Percentiles rank a stretch among this genome's conserved stretches.
These are phyloP conservation scores for Ganaspis brasiliensis DNA, from an alignment of 2,888 invertebrate species.

Conservation along the genomic window DNA sequence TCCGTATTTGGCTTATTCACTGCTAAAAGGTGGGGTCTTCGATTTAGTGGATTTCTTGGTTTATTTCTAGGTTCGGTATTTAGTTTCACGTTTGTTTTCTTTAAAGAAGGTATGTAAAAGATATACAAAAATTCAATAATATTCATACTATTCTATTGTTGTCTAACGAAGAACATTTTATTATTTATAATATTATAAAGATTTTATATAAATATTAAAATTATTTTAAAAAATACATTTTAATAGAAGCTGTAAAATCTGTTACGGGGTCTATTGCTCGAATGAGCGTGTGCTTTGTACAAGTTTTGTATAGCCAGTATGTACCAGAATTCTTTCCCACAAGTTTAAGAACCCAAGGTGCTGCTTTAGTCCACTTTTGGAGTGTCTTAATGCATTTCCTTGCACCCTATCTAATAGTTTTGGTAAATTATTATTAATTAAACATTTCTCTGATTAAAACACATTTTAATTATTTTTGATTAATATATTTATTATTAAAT, in stretches of 20 bases:
- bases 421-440: background rate
- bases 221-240: no score
- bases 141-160: no score
- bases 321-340: constrained; percentile 10
- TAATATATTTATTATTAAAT: no score
- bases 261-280: background rate
- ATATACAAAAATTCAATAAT: no score
- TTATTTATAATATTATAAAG: no score
- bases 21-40: background rate
- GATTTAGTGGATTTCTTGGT: background rate
- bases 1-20: background rate
- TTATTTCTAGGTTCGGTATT: background rate
- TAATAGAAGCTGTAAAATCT: background rate
- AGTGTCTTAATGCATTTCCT: background rate
- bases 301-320: background rate
- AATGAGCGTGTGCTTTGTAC: background rate
- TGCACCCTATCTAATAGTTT: background rate
- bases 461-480: no score
- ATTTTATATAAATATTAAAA: no score
- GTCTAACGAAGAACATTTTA: no score
- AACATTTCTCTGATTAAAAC: no score
- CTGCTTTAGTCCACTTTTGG: background rate
- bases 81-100: background rate
- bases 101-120: background rate
- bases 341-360: background rate